Base-by-base conservation (phyloP, 1,140 invertebrate genomes). In the Carposina sasakii region DNA sequence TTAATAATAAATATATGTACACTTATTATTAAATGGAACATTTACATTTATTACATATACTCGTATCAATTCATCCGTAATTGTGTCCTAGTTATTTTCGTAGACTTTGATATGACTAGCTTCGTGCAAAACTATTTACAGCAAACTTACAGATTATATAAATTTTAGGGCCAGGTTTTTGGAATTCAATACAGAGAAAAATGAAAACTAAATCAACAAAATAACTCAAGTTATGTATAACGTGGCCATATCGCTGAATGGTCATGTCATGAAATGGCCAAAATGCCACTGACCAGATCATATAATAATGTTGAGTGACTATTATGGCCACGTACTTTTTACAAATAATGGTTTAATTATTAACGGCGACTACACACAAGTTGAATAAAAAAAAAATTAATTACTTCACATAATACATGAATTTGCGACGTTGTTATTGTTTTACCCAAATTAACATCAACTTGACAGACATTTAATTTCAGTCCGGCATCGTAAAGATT, bases 101-200 rank as follows among this genome's bases (percentile, higher is more conserved):
- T 16, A 9, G 9, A 36, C 19, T 62, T 51, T 73, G 73, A 76
- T 76, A 72, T 74, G 73, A 67, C 67, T 74, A 76, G 54, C 51
- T 61, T 66, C 51, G 67, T 76, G 72, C 70, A 69, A 72, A 72
- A 67, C 63, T 78, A 76, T 78, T 62, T 78, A 78, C 72, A 78
- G 71, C 72, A 16, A 39, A 40, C 22, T 9, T 39, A 17, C 52
- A 42, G 24, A 44, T 34, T 42, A 45, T 39, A 15, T 28, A 45
- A 13, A 43, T 15, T 40, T 6, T 28, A 28, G 6, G 12, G 12
- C 6, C 12, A 6, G 6, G 24, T 28, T 28, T 6, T 6, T 28
- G 24, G 6, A 28, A 6, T 28, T 28, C 6, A 5, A 28, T 6
- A 28, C 6, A 12, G 6, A 6, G 6, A 28, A 6, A 6, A 6